These are phyloP conservation scores for Marasmarcha lunaedactyla DNA, from an alignment of 2,888 invertebrate species.

Conservation along the genomic window DNA sequence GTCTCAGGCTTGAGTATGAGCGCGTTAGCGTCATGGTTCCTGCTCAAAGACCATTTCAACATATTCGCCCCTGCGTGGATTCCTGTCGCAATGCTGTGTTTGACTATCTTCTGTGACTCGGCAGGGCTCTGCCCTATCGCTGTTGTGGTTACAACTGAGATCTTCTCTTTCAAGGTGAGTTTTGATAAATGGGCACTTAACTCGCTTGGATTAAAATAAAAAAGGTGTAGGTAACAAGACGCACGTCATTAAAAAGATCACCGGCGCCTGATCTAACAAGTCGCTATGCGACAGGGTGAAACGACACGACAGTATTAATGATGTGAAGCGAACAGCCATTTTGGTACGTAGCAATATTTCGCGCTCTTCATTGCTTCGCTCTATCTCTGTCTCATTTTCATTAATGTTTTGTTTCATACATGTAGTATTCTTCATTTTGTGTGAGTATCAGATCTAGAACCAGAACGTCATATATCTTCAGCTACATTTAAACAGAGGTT, in stretches of 20 bases:
- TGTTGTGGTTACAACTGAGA: constrained; percentile 57
- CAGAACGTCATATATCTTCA: too few species aligned
- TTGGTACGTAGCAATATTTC: too few species aligned
- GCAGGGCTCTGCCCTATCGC: constrained; percentile 64
- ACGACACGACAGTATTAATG: too few species aligned
- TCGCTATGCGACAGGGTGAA: too few species aligned
- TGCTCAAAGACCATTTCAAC: constrained; percentile 25
- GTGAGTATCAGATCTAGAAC: too few species aligned
- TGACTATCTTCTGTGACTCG: constrained; percentile 61
- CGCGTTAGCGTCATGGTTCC: constrained; percentile 46
- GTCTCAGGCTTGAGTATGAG: constrained; percentile 51
- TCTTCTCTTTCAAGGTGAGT: constrained; percentile 57
- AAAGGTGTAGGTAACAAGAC: not conserved
- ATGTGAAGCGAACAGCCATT: too few species aligned
- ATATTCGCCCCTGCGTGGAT: constrained; percentile 48
- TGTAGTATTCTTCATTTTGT: too few species aligned
- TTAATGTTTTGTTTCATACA: too few species aligned
- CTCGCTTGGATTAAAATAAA: not conserved
- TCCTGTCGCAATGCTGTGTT: constrained; percentile 54
- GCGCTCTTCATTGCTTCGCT: too few species aligned
- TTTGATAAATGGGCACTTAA: not conserved
- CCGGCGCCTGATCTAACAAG: too few species aligned
- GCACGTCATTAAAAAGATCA: not conserved
- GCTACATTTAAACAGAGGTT: too few species aligned
- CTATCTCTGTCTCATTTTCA: too few species aligned